Percentiles rank a stretch among this genome's conserved stretches.
Conservation (phyloP, 2,113 vertebrate genomes). For the Gallinago undulata region DNA sequence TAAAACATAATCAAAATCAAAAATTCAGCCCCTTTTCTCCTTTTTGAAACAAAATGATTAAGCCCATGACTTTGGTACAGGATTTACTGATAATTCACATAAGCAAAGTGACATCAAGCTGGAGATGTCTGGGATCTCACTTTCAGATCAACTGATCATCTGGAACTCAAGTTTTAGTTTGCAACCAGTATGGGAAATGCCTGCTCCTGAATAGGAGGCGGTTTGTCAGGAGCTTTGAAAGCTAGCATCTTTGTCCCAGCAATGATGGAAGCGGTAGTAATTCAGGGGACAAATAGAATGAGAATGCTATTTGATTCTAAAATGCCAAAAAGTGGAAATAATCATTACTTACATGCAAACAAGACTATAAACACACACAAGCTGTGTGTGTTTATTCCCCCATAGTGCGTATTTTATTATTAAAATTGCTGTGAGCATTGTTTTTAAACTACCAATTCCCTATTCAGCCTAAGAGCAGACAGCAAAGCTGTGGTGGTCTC, state of each 20-base stretch:
- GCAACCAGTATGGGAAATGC: background rate
- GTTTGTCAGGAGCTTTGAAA: background rate
- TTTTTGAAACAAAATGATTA: background rate
- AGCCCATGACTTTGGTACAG: background rate
- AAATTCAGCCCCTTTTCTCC: background rate
- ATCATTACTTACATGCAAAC: background rate
- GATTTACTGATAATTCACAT: background rate
- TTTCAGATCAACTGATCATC: background rate
- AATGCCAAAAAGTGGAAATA: background rate
- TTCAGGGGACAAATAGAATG: background rate
- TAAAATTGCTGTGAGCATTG: background rate
- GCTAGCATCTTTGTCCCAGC: background rate
- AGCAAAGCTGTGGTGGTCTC: background rate
- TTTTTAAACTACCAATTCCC: background rate
- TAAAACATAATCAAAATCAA: background rate
- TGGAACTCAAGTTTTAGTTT: background rate
- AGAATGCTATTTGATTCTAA: background rate
- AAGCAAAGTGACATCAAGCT: background rate
- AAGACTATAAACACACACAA: background rate
- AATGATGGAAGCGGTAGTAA: background rate
- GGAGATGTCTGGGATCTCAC: background rate
- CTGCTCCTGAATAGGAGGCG: background rate
- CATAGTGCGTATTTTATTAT: background rate
- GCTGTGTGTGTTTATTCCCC: background rate
- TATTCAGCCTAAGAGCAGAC: background rate